A percentile compares a stretch with the other conserved stretches of the same genome.
These are phyloP conservation scores for Philypnodon macrostomus DNA, from an alignment of 2,797 vertebrate genomes.

Conservation along the genomic window DNA sequence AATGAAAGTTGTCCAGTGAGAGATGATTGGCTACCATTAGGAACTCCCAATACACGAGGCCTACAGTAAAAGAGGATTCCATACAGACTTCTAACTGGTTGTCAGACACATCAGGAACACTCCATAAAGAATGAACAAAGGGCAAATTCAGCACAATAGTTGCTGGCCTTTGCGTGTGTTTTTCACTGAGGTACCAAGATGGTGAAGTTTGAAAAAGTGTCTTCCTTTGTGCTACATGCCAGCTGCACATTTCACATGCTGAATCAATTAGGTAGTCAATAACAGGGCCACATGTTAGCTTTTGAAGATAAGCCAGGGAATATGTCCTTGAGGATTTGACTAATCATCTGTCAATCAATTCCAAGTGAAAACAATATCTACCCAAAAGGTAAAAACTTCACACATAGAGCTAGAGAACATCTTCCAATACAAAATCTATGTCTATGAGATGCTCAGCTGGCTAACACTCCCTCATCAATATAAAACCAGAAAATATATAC, in stretches of 20 bases:
- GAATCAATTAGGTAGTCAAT: conserved; percentile 49
- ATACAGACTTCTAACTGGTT: conserved; percentile 52
- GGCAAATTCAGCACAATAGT: conserved; percentile 46
- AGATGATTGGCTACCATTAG: conserved; percentile 59
- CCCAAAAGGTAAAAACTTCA: conserved; percentile 21
- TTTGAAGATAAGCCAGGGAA: conserved; percentile 38
- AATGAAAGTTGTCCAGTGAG: conserved; percentile 56
- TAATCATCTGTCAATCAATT: conserved; percentile 53
- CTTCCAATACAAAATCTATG: conserved; percentile 28
- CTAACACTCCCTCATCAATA: conserved; percentile 40
- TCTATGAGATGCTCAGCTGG: conserved; percentile 25
- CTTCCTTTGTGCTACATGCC: conserved; percentile 23
- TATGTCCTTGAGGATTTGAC: conserved; percentile 36
- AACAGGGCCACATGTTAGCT: conserved; percentile 48
- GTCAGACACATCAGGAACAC: conserved; percentile 57
- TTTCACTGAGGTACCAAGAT: conserved; percentile 15
- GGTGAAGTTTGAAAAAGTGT: conserved; percentile 27
- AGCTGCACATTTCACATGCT: conserved; percentile 40
- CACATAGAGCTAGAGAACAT: conserved; percentile 23
- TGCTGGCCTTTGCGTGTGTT: conserved; percentile 29
- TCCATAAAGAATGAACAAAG: conserved; percentile 53
- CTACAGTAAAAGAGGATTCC: conserved; percentile 40
- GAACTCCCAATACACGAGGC: conserved; percentile 47
- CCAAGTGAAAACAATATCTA: conserved; percentile 38
- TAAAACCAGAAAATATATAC: too few species aligned